Evolutionary conservation across 2,888 invertebrate genomes (phyloP).

Genomic region (Cetonia aurata): DNA sequence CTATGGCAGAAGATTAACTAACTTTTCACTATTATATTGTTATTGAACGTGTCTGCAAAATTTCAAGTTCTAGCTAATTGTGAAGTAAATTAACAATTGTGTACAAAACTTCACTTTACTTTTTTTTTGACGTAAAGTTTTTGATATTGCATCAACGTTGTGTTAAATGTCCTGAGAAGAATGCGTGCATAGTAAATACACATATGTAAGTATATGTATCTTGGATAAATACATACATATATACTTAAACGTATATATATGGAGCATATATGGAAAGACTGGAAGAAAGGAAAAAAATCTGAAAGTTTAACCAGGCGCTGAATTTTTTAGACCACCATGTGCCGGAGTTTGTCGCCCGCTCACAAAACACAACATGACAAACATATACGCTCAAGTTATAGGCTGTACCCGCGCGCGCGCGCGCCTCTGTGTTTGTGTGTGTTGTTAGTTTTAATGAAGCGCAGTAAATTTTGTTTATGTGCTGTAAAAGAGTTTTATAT

Average conservation of each 20-base stretch:
- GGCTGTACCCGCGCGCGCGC: not conserved
- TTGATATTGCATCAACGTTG: too few relatives aligned
- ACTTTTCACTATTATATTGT: too few relatives aligned
- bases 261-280: not conserved
- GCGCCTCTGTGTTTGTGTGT: constrained; percentile 9
- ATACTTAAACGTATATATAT: not conserved
- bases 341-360: constrained; percentile 32
- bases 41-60: too few relatives aligned
- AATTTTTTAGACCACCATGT: constrained; percentile 41
- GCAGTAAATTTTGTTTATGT: constrained; percentile 45
- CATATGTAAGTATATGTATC: not conserved
- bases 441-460: constrained; percentile 42
- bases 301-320: constrained; percentile 33
- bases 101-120: too few relatives aligned
- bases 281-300: constrained; percentile 24
- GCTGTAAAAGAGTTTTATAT: constrained; percentile 44
- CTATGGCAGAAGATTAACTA: too few relatives aligned
- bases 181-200: not conserved
- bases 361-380: constrained; percentile 13
- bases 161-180: too few relatives aligned
- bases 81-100: too few relatives aligned
- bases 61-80: too few relatives aligned
- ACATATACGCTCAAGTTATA: too few relatives aligned
- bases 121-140: too few relatives aligned
- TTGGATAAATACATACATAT: not conserved